Conservation (phyloP, 2,888 invertebrate species). For the Lissonota sp. region DNA sequence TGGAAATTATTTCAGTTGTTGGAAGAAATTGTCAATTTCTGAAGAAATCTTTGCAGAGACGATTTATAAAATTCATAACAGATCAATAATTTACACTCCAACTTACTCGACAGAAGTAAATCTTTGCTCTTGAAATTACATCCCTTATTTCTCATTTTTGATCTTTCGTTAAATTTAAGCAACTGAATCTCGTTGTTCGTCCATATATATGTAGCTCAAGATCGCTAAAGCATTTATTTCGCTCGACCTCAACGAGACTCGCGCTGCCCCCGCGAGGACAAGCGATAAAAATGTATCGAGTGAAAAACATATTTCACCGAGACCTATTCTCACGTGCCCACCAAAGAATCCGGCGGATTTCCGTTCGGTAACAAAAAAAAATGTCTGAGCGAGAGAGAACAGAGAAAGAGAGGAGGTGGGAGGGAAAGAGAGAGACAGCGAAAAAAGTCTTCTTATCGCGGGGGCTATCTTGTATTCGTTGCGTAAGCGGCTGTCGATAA, state of each 20-base stretch:
- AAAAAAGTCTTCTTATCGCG: conserved; percentile 22
- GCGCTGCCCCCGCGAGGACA: not conserved
- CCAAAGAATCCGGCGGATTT: conserved; percentile 79
- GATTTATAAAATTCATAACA: too few species aligned
- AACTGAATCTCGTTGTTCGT: too few species aligned
- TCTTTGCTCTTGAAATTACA: too few species aligned
- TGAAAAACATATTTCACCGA: conserved; percentile 25
- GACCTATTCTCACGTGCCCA: not conserved
- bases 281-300: not conserved
- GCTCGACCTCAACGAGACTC: not conserved
- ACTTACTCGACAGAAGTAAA: too few species aligned
- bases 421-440: conserved; percentile 8
- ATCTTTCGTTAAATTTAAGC: too few species aligned
- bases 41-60: too few species aligned
- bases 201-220: too few species aligned
- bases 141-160: too few species aligned
- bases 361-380: conserved; percentile 72
- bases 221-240: too few species aligned
- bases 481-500: conserved; percentile 42
- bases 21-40: too few species aligned
- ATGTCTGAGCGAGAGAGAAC: conserved; percentile 21
- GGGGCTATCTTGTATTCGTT: conserved; percentile 24
- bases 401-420: not conserved
- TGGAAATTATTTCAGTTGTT: too few species aligned
- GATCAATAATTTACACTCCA: too few species aligned